phyloP scores from a whole-genome alignment of 2,888 invertebrate genomes.

The Epinotia ramella region DNA sequence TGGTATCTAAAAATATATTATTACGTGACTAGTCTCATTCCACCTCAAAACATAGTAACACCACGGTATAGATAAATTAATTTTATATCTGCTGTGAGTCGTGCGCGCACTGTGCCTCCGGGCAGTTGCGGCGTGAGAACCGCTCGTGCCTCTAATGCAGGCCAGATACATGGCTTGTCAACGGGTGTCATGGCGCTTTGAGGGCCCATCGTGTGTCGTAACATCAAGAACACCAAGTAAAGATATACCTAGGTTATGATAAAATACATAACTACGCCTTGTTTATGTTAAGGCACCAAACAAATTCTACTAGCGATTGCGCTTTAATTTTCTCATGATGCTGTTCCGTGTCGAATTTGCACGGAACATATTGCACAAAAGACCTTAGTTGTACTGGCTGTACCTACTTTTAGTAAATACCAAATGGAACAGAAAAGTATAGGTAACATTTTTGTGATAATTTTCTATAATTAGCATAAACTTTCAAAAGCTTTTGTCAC shows the following conservation, averaged over 20 bases:
- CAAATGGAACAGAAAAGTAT: too few relatives aligned
- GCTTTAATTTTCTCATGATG: background rate
- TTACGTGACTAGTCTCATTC: conserved; percentile 7
- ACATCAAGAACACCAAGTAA: conserved; percentile 1
- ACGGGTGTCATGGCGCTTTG: conserved; percentile 37
- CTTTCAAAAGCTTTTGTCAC: too few relatives aligned
- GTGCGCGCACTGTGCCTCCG: conserved; percentile 79
- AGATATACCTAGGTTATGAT: background rate
- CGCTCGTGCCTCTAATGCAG: conserved; percentile 51
- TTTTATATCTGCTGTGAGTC: conserved; percentile 80
- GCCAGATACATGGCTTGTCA: conserved; percentile 45
- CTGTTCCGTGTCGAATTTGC: background rate
- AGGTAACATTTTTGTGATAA: too few relatives aligned
- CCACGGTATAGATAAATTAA: conserved; percentile 82
- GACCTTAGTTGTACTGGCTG: too few relatives aligned
- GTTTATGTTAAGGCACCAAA: background rate
- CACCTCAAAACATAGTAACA: conserved; percentile 49
- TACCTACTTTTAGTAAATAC: too few relatives aligned
- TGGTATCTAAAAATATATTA: too few relatives aligned
- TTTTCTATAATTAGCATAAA: too few relatives aligned
- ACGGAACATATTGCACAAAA: too few relatives aligned
- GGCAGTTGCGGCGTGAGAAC: conserved; percentile 82
- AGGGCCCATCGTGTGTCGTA: conserved; percentile 32
- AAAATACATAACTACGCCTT: background rate
- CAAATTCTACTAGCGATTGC: background rate